Conservation (phyloP, 2,113 vertebrate species). For the Mus pahari region DNA sequence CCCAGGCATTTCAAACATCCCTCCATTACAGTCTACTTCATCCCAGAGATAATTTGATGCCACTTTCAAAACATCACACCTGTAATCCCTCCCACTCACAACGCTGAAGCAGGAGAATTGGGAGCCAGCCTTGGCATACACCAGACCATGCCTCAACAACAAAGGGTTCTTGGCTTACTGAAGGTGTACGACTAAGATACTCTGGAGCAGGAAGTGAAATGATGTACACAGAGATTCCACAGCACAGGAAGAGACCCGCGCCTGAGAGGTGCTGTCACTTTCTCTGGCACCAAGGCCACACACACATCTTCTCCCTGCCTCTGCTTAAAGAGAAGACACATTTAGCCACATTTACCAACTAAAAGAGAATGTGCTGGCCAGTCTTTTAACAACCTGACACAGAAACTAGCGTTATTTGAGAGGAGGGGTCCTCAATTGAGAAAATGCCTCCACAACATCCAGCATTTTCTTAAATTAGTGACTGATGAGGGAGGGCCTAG, state of each 20-base stretch:
- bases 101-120: neutral
- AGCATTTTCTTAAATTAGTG: neutral
- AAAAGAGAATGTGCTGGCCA: neutral
- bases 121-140: neutral
- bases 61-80: neutral
- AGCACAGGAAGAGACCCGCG: neutral
- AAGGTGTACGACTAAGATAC: neutral
- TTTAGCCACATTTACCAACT: neutral
- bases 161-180: constrained; percentile 13
- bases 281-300: neutral
- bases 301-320: neutral
- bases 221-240: neutral
- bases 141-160: neutral
- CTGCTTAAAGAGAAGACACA: neutral
- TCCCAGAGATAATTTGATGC: constrained; percentile 39
- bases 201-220: neutral
- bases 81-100: neutral
- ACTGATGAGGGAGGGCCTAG: neutral
- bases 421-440: neutral
- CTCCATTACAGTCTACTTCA: constrained; percentile 8
- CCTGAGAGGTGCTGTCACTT: neutral
- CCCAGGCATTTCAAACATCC: neutral
- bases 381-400: neutral
- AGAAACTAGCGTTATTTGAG: neutral
- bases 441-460: neutral